These are phyloP conservation scores for Mormyrus lacerda DNA, from an alignment of 2,113 vertebrate species.

Conservation along the genomic window DNA sequence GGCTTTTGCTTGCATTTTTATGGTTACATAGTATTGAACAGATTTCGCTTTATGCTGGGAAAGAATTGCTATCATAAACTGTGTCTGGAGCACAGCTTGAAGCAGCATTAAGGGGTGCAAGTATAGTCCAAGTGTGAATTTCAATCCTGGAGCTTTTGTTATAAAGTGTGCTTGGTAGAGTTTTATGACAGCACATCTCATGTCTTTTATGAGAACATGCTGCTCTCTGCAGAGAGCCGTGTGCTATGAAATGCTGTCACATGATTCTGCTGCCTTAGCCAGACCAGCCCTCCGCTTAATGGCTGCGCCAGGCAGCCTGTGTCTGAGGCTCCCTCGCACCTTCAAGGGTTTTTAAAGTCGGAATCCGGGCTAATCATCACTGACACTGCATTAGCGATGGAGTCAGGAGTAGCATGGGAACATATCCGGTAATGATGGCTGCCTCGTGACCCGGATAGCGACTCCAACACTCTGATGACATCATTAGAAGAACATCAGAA, in stretches of 20 bases:
- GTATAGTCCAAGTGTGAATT: neutral
- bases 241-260: neutral
- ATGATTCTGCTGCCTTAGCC: neutral
- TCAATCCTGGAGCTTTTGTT: neutral
- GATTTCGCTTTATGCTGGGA: neutral
- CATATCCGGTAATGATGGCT: neutral
- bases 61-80: slow-evolving; percentile 3
- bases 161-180: neutral
- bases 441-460: neutral
- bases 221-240: neutral
- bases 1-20: neutral
- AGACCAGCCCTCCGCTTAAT: neutral
- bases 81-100: neutral
- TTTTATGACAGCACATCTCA: neutral
- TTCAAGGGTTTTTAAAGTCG: neutral
- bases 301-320: neutral
- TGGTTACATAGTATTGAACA: neutral
- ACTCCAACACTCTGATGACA: neutral
- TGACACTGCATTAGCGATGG: neutral
- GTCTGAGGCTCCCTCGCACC: neutral
- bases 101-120: neutral
- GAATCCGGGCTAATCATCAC: neutral
- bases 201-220: neutral
- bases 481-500: neutral
- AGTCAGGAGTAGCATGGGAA: neutral